phyloP scores from a whole-genome alignment of 2,113 vertebrate genomes.

The Herpailurus yagouaroundi region DNA sequence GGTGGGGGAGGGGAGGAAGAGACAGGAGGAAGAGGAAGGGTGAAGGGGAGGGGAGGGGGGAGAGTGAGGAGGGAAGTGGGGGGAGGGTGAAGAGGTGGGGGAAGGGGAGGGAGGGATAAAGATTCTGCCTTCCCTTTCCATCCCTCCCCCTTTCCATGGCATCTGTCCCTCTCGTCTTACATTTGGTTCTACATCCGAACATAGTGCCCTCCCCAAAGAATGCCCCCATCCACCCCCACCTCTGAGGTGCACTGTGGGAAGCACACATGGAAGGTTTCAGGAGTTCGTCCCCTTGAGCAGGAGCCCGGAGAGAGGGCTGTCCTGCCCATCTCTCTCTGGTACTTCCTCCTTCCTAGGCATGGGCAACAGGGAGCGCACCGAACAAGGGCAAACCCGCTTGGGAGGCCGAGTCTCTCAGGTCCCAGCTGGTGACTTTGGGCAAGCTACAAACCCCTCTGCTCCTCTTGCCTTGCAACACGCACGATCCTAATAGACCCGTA shows the following conservation, averaged over 20 bases:
- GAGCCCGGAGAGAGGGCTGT: not conserved
- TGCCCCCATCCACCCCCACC: accelerated
- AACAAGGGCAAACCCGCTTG: not conserved
- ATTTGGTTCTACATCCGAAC: not conserved
- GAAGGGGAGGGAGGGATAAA: too few relatives aligned
- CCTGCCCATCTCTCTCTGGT: not conserved
- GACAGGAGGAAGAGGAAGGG: too few relatives aligned
- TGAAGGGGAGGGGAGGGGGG: not conserved
- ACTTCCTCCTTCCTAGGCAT: not conserved
- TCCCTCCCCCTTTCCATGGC: not conserved
- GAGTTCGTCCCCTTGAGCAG: not conserved
- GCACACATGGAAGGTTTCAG: accelerated
- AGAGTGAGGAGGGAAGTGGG: too few relatives aligned
- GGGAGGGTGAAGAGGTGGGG: not conserved
- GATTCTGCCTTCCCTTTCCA: not conserved
- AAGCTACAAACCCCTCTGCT: not conserved
- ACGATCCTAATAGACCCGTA: accelerated
- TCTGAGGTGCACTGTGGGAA: not conserved
- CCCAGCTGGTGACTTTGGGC: not conserved
- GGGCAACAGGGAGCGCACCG: accelerated
- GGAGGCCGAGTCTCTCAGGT: not conserved
- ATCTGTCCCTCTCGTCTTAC: not conserved
- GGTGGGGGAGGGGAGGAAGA: not conserved
- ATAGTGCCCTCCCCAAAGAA: not conserved
- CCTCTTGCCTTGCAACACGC: accelerated